These are phyloP conservation scores for Drosophila demipolita DNA, from an alignment of 2,888 invertebrate species.

Conservation along the genomic window DNA sequence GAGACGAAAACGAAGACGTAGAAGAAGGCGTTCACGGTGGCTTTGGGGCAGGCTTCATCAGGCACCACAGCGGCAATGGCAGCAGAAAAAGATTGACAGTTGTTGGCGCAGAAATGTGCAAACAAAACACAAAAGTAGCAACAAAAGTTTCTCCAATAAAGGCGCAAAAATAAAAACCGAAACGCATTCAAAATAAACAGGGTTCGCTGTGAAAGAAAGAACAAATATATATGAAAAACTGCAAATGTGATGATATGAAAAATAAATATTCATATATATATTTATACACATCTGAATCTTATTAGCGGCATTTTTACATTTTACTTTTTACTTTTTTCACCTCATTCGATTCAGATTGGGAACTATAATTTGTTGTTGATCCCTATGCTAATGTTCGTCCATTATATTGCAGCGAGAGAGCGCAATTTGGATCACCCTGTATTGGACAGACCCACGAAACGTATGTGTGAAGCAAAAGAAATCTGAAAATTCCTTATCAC, in stretches of 20 bases:
- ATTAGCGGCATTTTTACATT: not conserved
- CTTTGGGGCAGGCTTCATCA: slow-evolving; percentile 47
- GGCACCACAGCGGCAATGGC: slow-evolving; percentile 21
- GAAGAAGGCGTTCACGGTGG: slow-evolving; percentile 1
- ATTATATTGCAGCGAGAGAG: not conserved
- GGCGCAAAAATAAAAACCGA: slow-evolving; percentile 57
- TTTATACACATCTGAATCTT: not conserved
- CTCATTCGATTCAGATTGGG: not conserved
- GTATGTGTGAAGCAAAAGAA: slow-evolving; percentile 61
- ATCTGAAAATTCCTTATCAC: slow-evolving; percentile 77
- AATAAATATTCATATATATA: not conserved
- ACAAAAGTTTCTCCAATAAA: slow-evolving; percentile 70
- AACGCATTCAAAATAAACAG: slow-evolving; percentile 60
- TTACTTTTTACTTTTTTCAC: too few species aligned
- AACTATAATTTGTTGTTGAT: not conserved
- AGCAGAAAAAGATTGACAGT: slow-evolving; percentile 71
- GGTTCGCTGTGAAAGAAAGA: slow-evolving; percentile 30
- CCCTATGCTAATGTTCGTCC: not conserved
- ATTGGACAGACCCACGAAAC: slow-evolving; percentile 43
- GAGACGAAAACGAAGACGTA: not conserved
- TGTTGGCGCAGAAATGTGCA: slow-evolving; percentile 76
- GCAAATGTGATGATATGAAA: not conserved
- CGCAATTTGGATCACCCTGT: slow-evolving; percentile 52
- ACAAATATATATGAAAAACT: not conserved
- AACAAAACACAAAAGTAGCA: slow-evolving; percentile 70